phyloP scores from a whole-genome alignment of 2,888 invertebrate genomes.

The Troglohyphantes excavatus region DNA sequence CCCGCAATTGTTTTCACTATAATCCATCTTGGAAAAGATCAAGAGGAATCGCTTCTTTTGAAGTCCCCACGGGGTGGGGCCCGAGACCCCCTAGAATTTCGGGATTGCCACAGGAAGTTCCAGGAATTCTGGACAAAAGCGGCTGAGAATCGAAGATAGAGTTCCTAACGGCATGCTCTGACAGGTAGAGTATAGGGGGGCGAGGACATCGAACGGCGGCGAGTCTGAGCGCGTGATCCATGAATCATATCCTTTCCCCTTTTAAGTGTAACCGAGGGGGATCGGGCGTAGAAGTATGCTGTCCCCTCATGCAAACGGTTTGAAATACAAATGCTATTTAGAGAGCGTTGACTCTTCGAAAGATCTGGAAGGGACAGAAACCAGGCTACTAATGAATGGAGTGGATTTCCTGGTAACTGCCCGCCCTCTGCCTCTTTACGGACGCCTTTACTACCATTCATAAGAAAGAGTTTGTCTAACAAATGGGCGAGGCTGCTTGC shows the following conservation, averaged over 20 bases:
- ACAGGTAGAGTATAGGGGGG: conserved; percentile 33
- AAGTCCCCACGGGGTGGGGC: neutral
- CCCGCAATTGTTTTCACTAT: neutral
- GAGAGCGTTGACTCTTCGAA: neutral
- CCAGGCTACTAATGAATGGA: neutral
- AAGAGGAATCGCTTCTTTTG: conserved; percentile 3
- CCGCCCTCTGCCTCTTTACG: neutral
- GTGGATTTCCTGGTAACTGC: neutral
- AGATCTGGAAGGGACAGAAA: neutral
- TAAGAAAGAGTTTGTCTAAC: neutral
- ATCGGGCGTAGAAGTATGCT: neutral
- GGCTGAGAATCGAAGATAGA: neutral
- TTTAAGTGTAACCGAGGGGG: neutral
- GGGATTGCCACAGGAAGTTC: neutral
- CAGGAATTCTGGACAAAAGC: conserved; percentile 8
- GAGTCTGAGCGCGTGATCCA: conserved; percentile 26
- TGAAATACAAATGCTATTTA: neutral
- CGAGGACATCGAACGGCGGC: neutral
- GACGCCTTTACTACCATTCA: neutral
- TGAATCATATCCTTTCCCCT: conserved; percentile 6
- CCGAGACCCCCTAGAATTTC: neutral
- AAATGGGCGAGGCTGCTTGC: too few species aligned
- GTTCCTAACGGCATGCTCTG: neutral
- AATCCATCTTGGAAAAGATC: neutral
- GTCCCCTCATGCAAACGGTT: neutral